Conservation (phyloP, 2,888 invertebrate species). For the Elegia similella region DNA sequence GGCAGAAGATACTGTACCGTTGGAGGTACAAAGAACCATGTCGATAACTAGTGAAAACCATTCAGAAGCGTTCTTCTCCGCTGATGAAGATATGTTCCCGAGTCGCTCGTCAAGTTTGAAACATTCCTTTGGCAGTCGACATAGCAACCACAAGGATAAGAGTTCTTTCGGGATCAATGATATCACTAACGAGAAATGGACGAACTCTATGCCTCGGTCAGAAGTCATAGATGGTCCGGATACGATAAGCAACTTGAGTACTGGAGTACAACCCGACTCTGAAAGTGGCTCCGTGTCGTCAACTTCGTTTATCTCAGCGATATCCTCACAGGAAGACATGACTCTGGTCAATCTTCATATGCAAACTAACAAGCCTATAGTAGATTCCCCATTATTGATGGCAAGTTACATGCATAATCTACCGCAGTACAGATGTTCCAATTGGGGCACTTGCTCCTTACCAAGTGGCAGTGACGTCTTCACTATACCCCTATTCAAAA, state of each 20-base stretch:
- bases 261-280: conserved; percentile 83
- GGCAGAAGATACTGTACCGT: conserved; percentile 81
- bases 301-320: conserved; percentile 93
- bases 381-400: conserved; percentile 96
- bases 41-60: conserved; percentile 95
- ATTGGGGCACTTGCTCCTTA: conserved; percentile 89
- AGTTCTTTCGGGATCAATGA: conserved; percentile 80
- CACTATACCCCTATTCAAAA: conserved; percentile 90
- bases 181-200: conserved; percentile 66
- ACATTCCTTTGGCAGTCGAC: conserved; percentile 81
- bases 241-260: conserved; percentile 66
- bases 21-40: conserved; percentile 90
- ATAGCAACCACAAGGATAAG: conserved; percentile 73
- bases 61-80: conserved; percentile 95
- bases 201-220: conserved; percentile 58
- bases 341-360: conserved; percentile 95
- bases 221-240: conserved; percentile 61
- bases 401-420: conserved; percentile 96
- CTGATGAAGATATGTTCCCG: conserved; percentile 92
- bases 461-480: conserved; percentile 88
- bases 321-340: conserved; percentile 95
- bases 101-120: conserved; percentile 86
- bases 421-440: conserved; percentile 89
- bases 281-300: conserved; percentile 91
- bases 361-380: conserved; percentile 95